Base-by-base conservation (phyloP, 2,113 vertebrate genomes). In the Pterophyllum scalare region DNA sequence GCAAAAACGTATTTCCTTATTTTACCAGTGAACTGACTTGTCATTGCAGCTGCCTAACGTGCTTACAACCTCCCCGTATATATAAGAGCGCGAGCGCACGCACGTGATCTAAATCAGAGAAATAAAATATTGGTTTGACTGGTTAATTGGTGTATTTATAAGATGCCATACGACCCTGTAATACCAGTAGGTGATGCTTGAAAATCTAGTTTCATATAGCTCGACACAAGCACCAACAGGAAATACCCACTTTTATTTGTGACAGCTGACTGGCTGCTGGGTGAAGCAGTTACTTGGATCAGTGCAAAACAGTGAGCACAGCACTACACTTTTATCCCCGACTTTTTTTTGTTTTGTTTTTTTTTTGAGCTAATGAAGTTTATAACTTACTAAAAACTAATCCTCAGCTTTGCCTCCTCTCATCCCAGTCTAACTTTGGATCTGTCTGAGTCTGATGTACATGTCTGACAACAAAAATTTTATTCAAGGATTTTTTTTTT, bases 41-140 rank as follows among this genome's bases (percentile, higher is more conserved):
- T 93, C 93, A 94, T 91, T 94, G 95, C 94, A 95, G 95, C 95
- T 95, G 94, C 95, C 94, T 83, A 92, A 89, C 91, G 90, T 72
- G 82, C 84, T 82, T 59, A 91, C 83, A 65, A 89, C 77, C 67
- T 75, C 61, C 87, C 54, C 12, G 14, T 17, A 49, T 43, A 5
- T n/a, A n/a, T n/a, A n/a, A n/a, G 40, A 12, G 40, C 3, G 40
- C 26, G n/a, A 33, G 46, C 3, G 40, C 3, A 10, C 2, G 40
- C 10, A 10, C 13, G 3, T 14, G n/a, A 3, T 33, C 20, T 52
- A 65, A 76, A 78, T 11, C 20, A 78, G 56, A 86, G 35, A 81
- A 80, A 87, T 10, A 86, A 84, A 74, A 78, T 9, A 84, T 67
- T 81, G 75, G 78, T 35, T 78, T 84, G 77, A 88, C 62, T 77